Base-by-base conservation (phyloP, 2,888 invertebrate genomes). In the Creontiades dilutus region DNA sequence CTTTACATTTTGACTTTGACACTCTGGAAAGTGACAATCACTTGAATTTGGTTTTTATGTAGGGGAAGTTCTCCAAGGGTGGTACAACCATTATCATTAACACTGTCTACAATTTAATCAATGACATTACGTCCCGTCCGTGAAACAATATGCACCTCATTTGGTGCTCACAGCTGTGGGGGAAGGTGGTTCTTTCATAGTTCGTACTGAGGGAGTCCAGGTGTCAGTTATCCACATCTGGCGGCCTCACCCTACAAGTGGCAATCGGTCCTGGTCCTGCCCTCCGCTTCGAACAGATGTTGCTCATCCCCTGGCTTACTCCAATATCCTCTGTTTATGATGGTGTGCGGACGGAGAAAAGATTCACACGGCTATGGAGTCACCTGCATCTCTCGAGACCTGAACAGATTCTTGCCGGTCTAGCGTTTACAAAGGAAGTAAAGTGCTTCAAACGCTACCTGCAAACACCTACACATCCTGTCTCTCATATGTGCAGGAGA, bases 321-420 rank as follows among this genome's bases (percentile, higher is more conserved):
- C 68, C 68, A 11, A 23, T 68, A 23, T 23, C 23, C 23, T 23
- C 68, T 68, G 23, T 68, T 23, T 23, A 68, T 23, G 3, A 19
- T 13, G 68, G 23, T 68, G 68, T 37, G 37, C 37, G 52, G 13
- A 16, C 68, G 12, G 0, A 19, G 68, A 27, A 68, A 12, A 68
- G 68, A 68, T 68, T 68, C 68, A 68, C 61, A 61, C 61, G 61
- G 61, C 68, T 68, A 23, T 68, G 68, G 23, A 19, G 68, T 23
- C 68, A 68, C 68, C 68, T 68, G 68, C 68, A 23, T 23, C 23
- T 68, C 23, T 68, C 19, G n/a, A 68, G 19, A 68, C 23, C 23
- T 68, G 9, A 11, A 12, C 13, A 68, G 23, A 11, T n/a, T 11
- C 11, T 16, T 52, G 5, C 13, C 52, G 52, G 16, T 52, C 52